Base-by-base conservation (phyloP, 2,888 invertebrate genomes). In the Drosophila neotestacea region DNA sequence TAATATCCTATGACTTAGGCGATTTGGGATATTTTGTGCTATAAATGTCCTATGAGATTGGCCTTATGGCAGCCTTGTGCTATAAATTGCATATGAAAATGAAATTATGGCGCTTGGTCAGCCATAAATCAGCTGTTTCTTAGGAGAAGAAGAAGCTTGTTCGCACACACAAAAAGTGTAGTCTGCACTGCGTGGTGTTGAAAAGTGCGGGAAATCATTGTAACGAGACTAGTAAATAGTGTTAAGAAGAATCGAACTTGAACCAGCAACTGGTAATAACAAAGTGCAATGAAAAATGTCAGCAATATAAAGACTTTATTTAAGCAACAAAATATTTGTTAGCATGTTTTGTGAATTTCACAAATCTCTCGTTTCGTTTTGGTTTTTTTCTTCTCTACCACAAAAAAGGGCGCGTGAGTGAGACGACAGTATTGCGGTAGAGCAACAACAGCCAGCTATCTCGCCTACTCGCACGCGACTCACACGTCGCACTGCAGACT, bases 311-410 rank as follows among this genome's bases (percentile, higher is more conserved):
- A 28, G 42, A 76, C 36, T 41, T 41, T 11, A 65, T 50, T 64
- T 52, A 67, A 48, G 52, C 67, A 66, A 64, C 60, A 70, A 56
- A 52, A 48, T 67, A 58, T 61, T 80, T 80, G 66, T 67, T 83
- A 44, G 71, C 74, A 69, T 83, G 73, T 83, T 80, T 73, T 80
- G 78, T 88, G 84, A 77, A 80, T 68, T 86, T 72, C 69, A 54
- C 66, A 66, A 65, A 74, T 81, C 85, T 72, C 70, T 74, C 80
- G 76, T 79, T 82, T 79, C 83, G 82, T 86, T 88, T 86, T 88
- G 81, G 74, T 81, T 77, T 88, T 85, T 83, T 83, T 88, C 87
- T 84, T 83, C 83, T 83, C 81, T 83, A 83, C 77, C 84, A 84
- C 81, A 86, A 77, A 77, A 77, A 77, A 80, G 84, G 76, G 88